A percentile compares a stretch with the other conserved stretches of the same genome.
Conservation (phyloP, 2,888 invertebrate species). For the Heliconius erato region DNA sequence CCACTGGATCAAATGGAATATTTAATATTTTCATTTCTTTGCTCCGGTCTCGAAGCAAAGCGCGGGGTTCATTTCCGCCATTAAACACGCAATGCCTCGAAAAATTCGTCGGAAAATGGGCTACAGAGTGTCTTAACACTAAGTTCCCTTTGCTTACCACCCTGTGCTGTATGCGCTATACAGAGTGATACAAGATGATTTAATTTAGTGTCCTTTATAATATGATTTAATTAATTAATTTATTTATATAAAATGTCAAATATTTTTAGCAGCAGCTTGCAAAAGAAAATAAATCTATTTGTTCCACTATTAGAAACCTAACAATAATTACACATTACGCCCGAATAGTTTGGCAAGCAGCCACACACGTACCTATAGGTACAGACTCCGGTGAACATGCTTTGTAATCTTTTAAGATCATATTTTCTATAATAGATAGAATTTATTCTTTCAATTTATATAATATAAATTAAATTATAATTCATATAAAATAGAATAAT, state of each 20-base stretch:
- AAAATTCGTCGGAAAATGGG: too few species aligned
- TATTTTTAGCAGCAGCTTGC: not conserved
- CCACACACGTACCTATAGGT: conserved; percentile 21
- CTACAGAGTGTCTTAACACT: too few species aligned
- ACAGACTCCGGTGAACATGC: not conserved
- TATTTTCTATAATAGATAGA: not conserved
- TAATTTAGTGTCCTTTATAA: too few species aligned
- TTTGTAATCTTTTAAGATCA: not conserved
- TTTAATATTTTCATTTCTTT: too few species aligned
- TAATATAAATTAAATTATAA: not conserved
- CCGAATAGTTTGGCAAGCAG: conserved; percentile 23
- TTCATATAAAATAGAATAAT: not conserved
- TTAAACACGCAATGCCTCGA: too few species aligned
- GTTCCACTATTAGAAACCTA: conserved; percentile 17
- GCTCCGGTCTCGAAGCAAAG: too few species aligned
- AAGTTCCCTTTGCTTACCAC: too few species aligned
- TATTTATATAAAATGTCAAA: not conserved
- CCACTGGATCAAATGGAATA: too few species aligned
- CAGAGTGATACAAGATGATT: too few species aligned
- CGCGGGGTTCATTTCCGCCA: too few species aligned
- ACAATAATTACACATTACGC: conserved; percentile 27
- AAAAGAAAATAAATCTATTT: not conserved
- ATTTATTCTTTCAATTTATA: not conserved
- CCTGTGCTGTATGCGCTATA: too few species aligned
- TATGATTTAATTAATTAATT: too few species aligned